Evolutionary conservation across 2,888 invertebrate species (phyloP).

Genomic region (Epistrophella euchroma): DNA sequence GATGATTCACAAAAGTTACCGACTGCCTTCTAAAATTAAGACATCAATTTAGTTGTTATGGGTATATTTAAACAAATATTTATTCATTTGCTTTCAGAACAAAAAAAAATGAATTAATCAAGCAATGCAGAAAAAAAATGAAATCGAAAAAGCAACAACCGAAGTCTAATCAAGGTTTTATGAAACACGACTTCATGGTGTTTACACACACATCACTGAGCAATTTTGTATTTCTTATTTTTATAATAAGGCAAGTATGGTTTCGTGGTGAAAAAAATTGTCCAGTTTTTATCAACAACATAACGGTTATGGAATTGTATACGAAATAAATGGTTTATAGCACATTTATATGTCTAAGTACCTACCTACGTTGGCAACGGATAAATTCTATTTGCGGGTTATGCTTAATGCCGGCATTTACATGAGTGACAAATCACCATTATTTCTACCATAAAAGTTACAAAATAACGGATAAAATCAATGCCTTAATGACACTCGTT

Average conservation of each 20-base stretch:
- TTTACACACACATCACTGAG: not conserved
- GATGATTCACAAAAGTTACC: not conserved
- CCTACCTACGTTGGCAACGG: no score
- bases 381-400: no score
- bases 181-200: constrained; percentile 9
- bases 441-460: no score
- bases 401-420: no score
- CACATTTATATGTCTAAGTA: no score
- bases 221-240: not conserved
- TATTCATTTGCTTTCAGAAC: not conserved
- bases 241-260: not conserved
- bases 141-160: not conserved
- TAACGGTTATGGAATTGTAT: no score
- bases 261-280: not conserved
- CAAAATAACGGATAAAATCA: no score
- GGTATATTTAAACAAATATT: not conserved
- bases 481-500: no score
- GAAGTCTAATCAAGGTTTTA: not conserved
- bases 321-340: no score
- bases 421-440: no score
- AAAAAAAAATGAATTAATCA: not conserved
- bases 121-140: not conserved
- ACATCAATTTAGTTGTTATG: not conserved
- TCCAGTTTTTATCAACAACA: no score
- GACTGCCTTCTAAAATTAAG: not conserved